A percentile compares a stretch with the other conserved stretches of the same genome.
Evolutionary conservation across 2,888 invertebrate genomes (phyloP).

Genomic region (Drosophila anceps): DNA sequence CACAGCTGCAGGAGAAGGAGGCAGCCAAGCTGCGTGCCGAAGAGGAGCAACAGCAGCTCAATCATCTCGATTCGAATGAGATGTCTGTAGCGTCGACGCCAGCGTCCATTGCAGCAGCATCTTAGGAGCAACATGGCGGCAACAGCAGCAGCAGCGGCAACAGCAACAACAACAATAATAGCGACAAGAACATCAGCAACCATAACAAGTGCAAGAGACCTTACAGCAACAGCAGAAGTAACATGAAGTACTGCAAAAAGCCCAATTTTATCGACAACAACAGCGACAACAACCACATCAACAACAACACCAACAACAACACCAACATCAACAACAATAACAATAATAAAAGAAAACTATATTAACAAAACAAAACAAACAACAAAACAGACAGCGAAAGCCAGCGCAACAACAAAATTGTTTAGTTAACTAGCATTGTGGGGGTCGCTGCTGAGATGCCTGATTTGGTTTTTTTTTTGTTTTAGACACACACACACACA

Average conservation of each 20-base stretch:
- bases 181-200: constrained; percentile 17
- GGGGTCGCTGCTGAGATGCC: constrained; percentile 14
- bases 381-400: not conserved
- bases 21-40: constrained; percentile 73
- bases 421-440: constrained; percentile 4
- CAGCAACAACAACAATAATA: constrained; percentile 22
- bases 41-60: constrained; percentile 68
- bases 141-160: constrained; percentile 29
- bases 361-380: constrained; percentile 30
- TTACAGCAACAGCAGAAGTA: no score
- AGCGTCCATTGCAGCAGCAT: constrained; percentile 46
- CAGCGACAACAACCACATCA: constrained; percentile 27
- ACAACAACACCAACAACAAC: constrained; percentile 32
- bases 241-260: constrained; percentile 26
- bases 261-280: constrained; percentile 35
- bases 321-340: constrained; percentile 36
- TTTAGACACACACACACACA: constrained; percentile 6
- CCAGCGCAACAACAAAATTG: not conserved
- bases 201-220: constrained; percentile 22
- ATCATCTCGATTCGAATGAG: constrained; percentile 69
- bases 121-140: constrained; percentile 57
- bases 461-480: not conserved
- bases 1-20: constrained; percentile 73
- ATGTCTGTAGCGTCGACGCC: constrained; percentile 27
- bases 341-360: constrained; percentile 37